A percentile compares a stretch with the other conserved stretches of the same genome.
These are phyloP conservation scores for Harpalus rufipes DNA, from an alignment of 2,888 invertebrate species.

Conservation along the genomic window DNA sequence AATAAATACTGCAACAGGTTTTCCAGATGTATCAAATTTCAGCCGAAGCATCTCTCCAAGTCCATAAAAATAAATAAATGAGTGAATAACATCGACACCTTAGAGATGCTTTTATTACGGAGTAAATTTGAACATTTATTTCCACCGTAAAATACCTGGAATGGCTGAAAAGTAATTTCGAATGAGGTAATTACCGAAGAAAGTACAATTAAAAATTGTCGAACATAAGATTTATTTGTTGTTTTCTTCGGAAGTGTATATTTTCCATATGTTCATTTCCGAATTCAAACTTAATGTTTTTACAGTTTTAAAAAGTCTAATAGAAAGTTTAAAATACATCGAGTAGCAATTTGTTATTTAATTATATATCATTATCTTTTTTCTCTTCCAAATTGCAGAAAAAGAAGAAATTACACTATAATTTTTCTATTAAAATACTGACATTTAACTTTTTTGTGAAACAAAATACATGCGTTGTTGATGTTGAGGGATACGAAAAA, in stretches of 20 bases:
- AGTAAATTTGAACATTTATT: constrained; percentile 41
- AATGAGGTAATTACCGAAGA: not conserved
- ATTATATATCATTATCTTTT: constrained; percentile 22
- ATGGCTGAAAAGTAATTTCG: constrained; percentile 4
- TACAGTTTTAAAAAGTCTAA: not conserved
- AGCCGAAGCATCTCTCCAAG: constrained; percentile 2
- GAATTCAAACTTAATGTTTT: not conserved
- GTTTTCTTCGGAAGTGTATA: not conserved
- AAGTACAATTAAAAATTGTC: constrained; percentile 24
- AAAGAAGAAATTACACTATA: not conserved
- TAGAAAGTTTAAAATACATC: not conserved
- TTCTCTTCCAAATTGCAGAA: constrained; percentile 12
- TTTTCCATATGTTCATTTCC: constrained; percentile 16
- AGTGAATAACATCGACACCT: constrained; percentile 35
- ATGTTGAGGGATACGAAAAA: not conserved
- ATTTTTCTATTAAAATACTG: constrained; percentile 8
- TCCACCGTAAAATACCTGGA: constrained; percentile 6
- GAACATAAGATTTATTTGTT: not conserved
- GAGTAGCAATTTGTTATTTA: constrained; percentile 12
- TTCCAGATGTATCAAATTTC: constrained; percentile 40
- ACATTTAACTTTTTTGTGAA: not conserved
- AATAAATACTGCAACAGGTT: constrained; percentile 36
- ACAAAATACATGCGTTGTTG: not conserved
- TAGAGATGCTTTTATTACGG: constrained; percentile 16
- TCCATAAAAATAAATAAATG: constrained; percentile 34